Base-by-base conservation (phyloP, 2,113 vertebrate species). In the Bubo scandiacus region DNA sequence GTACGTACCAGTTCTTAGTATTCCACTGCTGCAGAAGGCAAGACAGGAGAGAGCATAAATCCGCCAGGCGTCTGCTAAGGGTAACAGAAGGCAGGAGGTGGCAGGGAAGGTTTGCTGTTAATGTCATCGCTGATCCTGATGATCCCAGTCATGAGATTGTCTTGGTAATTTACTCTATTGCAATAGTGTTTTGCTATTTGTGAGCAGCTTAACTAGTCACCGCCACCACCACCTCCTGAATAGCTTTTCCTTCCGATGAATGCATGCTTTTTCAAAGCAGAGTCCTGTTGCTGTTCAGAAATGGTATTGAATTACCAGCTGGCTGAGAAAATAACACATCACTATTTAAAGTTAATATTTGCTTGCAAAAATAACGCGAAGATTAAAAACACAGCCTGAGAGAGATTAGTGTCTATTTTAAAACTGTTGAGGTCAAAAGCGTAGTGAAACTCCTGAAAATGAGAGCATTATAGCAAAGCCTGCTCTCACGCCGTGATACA, bases 311-410 rank as follows among this genome's bases (percentile, higher is more conserved):
- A 55, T 92, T 65, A 62, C 92, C 92, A 70, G 52, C 86, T 42
- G 65, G 72, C 88, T 94, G 91, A 94, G 94, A 91, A 91, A 87
- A 90, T 49, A 79, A 87, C 92, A 87, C 54, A 13, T 78, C 27
- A 6, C 83, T 92, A 57, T 92, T 94, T 95, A 67, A 86, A 92
- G 72, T 66, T 74, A 87, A 85, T 83, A 74, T 77, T 96, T 83
- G 73, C 81, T 88, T 62, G 77, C 36, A 90, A 72, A 94, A 81
- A 85, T 30, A 94, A 63, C 54, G 40, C 30, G 13, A 10, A 75
- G 91, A 55, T 96, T 67, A 73, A 85, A 82, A 91, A 7, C 71
- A 9, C 71, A 57, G 85, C 90, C 73, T 22, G 65, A 32, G 51
- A 59, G 90, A 61, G 92, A 86, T 83, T 22, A 74, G 38, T 5